Evolutionary conservation across 2,113 vertebrate species (phyloP).

Genomic region (Blennius ocellaris): DNA sequence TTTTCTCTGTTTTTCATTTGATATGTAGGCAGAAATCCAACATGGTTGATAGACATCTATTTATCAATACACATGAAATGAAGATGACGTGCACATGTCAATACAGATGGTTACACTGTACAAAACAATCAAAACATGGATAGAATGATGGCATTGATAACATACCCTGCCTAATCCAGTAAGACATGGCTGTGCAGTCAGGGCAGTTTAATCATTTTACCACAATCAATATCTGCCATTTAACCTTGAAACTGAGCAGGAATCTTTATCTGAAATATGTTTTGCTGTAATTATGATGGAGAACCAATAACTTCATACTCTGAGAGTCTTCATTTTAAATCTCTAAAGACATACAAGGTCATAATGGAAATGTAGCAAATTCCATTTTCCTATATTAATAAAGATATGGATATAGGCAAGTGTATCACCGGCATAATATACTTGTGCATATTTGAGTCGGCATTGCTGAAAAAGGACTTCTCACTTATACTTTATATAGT

Average conservation of each 20-base stretch:
- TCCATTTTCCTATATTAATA: slow-evolving; percentile 27
- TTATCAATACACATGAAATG: slow-evolving; percentile 43
- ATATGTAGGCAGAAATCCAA: slow-evolving; percentile 6
- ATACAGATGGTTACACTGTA: slow-evolving; percentile 28
- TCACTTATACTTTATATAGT: not conserved
- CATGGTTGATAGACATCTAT: slow-evolving; percentile 8
- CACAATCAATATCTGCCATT: slow-evolving; percentile 67
- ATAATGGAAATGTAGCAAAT: slow-evolving; percentile 24
- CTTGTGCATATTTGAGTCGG: slow-evolving; percentile 19
- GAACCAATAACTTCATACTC: slow-evolving; percentile 2
- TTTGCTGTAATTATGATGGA: slow-evolving; percentile 30
- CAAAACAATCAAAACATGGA: slow-evolving; percentile 54
- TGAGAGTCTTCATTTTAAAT: slow-evolving; percentile 27
- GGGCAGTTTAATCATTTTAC: slow-evolving; percentile 39
- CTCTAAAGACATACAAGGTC: slow-evolving; percentile 22
- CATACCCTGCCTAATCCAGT: slow-evolving; percentile 36
- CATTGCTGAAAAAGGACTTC: slow-evolving; percentile 7
- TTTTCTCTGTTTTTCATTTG: slow-evolving; percentile 18
- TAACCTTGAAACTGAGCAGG: slow-evolving; percentile 52
- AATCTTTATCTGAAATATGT: slow-evolving; percentile 19
- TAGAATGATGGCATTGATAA: slow-evolving; percentile 36
- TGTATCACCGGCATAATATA: slow-evolving; percentile 11
- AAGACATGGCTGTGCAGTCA: slow-evolving; percentile 11
- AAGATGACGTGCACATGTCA: slow-evolving; percentile 45
- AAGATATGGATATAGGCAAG: slow-evolving; percentile 29